Percentiles rank a stretch among this genome's conserved stretches.
Conservation (phyloP, 2,888 invertebrate genomes). For the Drosophila nr. medialis region DNA sequence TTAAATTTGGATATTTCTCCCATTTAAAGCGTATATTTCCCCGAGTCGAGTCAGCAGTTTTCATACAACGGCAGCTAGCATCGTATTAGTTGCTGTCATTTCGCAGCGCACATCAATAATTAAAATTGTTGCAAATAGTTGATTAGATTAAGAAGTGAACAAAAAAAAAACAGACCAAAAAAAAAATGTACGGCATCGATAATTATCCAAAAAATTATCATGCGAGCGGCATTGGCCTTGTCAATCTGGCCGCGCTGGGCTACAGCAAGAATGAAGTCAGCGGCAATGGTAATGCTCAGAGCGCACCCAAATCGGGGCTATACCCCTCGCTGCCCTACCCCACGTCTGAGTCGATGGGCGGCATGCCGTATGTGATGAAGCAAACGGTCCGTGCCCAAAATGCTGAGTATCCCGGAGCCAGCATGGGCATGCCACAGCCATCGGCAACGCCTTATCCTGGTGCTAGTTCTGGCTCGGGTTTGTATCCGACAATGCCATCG, state of each 20-base stretch:
- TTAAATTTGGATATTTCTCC: conserved; percentile 73
- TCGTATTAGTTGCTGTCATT: conserved; percentile 34
- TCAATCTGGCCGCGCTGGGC: conserved; percentile 83
- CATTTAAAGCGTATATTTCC: conserved; percentile 64
- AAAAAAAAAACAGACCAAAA: neutral
- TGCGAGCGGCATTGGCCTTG: conserved; percentile 83
- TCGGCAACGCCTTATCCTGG: conserved; percentile 64
- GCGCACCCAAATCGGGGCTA: conserved; percentile 70
- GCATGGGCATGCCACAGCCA: conserved; percentile 50
- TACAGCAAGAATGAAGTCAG: conserved; percentile 77
- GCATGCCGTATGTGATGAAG: conserved; percentile 72
- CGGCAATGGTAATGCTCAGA: conserved; percentile 24
- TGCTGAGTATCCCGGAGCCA: conserved; percentile 48
- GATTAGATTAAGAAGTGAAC: conserved; percentile 34
- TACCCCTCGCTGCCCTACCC: conserved; percentile 82
- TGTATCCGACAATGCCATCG: conserved; percentile 60
- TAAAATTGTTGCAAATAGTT: conserved; percentile 10
- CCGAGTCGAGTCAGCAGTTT: conserved; percentile 69
- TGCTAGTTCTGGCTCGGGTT: conserved; percentile 40
- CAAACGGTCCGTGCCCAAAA: conserved; percentile 60
- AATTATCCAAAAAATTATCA: conserved; percentile 84
- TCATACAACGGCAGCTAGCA: conserved; percentile 41
- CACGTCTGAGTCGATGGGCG: conserved; percentile 68
- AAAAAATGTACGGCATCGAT: conserved; percentile 68
- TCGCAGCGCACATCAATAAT: conserved; percentile 32